These are phyloP conservation scores for Upupa epops DNA, from an alignment of 2,113 vertebrate genomes.

Conservation along the genomic window DNA sequence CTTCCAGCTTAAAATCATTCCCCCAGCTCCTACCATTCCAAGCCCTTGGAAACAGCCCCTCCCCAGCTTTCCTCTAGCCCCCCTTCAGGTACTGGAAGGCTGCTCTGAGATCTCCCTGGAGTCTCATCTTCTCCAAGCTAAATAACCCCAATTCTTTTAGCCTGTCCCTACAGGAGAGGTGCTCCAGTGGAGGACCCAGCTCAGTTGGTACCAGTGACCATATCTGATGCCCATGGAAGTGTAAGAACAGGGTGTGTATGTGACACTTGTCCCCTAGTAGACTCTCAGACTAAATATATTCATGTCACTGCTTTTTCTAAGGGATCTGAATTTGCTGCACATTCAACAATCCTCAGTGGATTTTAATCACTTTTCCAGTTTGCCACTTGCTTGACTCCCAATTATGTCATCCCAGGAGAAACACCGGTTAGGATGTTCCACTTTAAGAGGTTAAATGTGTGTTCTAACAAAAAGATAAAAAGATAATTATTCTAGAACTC, in stretches of 20 bases:
- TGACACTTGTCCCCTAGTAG: neutral
- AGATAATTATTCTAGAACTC: neutral
- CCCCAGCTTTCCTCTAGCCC: no score
- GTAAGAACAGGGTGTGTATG: neutral
- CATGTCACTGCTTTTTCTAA: neutral
- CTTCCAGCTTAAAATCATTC: no score
- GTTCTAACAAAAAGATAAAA: neutral
- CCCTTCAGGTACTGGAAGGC: no score
- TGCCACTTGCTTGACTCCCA: neutral
- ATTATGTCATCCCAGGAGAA: neutral
- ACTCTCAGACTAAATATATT: neutral
- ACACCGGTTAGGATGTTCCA: neutral
- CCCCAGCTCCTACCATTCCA: no score
- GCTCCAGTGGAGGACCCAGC: neutral
- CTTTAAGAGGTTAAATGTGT: neutral
- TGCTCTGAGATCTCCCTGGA: no score
- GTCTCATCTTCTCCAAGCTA: no score
- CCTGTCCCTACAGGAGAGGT: no score
- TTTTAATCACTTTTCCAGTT: neutral
- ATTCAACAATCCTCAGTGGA: neutral
- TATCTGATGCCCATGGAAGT: fast-evolving
- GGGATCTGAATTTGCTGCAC: neutral
- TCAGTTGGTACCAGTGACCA: fast-evolving
- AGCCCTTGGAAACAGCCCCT: no score
- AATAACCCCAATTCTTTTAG: no score